Conservation (phyloP, 30 jellyfish, hydroid and myxozoan species). For the Catostylus mosaicus region DNA sequence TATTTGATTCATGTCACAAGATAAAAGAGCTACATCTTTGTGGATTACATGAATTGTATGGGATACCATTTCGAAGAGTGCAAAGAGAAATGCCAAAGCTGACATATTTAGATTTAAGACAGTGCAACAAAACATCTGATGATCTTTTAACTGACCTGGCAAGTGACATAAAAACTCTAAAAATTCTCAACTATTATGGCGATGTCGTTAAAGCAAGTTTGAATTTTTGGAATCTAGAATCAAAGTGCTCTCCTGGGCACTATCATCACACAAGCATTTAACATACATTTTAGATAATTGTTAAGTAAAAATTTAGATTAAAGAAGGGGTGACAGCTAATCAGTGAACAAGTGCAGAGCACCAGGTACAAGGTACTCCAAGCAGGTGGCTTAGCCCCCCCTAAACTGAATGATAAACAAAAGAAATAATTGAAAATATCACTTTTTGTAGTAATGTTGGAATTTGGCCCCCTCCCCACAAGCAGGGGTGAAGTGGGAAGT, state of each 20-base stretch:
- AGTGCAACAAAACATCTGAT: conserved; percentile 84
- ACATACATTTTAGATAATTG: too few relatives aligned
- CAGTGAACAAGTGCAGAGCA: too few relatives aligned
- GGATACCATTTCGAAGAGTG: conserved; percentile 65
- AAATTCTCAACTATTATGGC: conserved; percentile 75
- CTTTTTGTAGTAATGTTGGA: too few relatives aligned
- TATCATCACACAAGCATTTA: conserved; percentile 40
- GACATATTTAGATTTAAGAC: conserved; percentile 75
- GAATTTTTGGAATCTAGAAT: conserved; percentile 54
- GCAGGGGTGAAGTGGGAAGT: too few relatives aligned
- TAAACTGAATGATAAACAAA: too few relatives aligned
- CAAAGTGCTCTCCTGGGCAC: conserved; percentile 65
- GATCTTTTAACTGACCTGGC: conserved; percentile 77
- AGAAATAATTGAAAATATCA: too few relatives aligned
- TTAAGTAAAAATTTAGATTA: too few relatives aligned
- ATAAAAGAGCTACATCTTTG: conserved; percentile 65
- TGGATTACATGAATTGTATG: conserved; percentile 86
- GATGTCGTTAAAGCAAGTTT: conserved; percentile 71
- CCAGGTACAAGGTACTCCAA: too few relatives aligned
- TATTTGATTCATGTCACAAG: conserved; percentile 75
- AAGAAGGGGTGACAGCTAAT: too few relatives aligned
- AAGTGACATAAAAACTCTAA: conserved; percentile 42
- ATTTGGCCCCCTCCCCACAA: too few relatives aligned
- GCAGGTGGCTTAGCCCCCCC: too few relatives aligned
- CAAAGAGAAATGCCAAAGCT: conserved; percentile 61